A percentile compares a stretch with the other conserved stretches of the same genome.
Evolutionary conservation across 2,888 invertebrate species (phyloP).

Genomic region (Quadroppia sp.): DNA sequence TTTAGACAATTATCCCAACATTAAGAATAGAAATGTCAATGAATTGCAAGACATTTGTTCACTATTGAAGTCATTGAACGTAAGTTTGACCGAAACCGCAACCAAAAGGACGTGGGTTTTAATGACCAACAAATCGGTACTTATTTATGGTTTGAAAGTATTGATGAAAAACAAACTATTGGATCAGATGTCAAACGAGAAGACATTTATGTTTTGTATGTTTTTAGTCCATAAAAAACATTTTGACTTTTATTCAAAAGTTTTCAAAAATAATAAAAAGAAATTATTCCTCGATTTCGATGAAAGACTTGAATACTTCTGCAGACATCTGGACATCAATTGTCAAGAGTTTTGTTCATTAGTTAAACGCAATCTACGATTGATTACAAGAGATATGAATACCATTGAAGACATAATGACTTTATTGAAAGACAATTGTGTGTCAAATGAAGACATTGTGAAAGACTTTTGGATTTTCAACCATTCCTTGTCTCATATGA

Average conservation of each 20-base stretch:
- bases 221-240: neutral
- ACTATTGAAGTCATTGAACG: neutral
- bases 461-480: conserved; percentile 19
- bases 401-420: neutral
- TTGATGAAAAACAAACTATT: neutral
- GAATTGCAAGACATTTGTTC: neutral
- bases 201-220: neutral
- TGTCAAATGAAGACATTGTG: conserved; percentile 3
- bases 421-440: neutral
- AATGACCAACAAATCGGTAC: neutral
- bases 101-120: conserved; percentile 7
- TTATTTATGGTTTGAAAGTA: neutral
- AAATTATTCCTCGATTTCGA: neutral
- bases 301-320: neutral
- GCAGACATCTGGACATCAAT: conserved; percentile 1
- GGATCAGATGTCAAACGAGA: neutral
- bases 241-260: neutral
- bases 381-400: neutral
- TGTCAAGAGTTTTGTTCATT: neutral
- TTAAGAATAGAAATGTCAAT: neutral
- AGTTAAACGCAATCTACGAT: neutral
- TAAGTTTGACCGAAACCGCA: neutral
- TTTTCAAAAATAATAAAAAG: neutral
- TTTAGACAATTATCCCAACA: neutral
- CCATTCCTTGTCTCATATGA: neutral